A percentile compares a stretch with the other conserved stretches of the same genome.
These are phyloP conservation scores for Chrysogorgia sp. DNA, from an alignment of 92 coral and sea anemone genomes.

Conservation along the genomic window DNA sequence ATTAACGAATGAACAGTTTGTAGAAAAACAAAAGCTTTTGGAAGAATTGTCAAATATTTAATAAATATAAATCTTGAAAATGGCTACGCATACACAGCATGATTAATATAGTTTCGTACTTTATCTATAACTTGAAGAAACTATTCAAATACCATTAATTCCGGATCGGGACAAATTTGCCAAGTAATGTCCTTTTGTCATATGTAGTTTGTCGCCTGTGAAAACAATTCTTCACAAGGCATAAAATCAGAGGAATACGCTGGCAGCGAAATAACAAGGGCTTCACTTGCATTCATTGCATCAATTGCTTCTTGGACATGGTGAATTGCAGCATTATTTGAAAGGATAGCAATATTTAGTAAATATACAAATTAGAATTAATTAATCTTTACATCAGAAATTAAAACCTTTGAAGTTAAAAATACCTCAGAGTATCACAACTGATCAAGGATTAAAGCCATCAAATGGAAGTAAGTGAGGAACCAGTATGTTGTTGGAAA, in stretches of 20 bases:
- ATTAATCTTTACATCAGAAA: not conserved
- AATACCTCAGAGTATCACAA: constrained; percentile 65
- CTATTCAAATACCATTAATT: constrained; percentile 32
- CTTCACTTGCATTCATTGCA: constrained; percentile 51
- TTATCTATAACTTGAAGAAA: constrained; percentile 51
- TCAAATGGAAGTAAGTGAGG: constrained; percentile 62
- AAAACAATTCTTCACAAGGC: constrained; percentile 54
- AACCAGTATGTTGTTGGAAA: constrained; percentile 52
- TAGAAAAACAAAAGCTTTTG: constrained; percentile 4
- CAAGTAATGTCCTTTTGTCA: constrained; percentile 56
- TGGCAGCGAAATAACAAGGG: constrained; percentile 45
- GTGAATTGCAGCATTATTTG: constrained; percentile 50
- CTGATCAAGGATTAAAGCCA: constrained; percentile 61
- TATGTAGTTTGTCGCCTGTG: constrained; percentile 41
- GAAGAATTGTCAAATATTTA: constrained; percentile 16
- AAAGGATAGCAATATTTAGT: not conserved
- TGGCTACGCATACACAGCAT: constrained; percentile 17
- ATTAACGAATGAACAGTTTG: not conserved
- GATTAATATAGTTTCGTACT: constrained; percentile 41
- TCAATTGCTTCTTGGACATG: constrained; percentile 35
- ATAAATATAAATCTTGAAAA: not conserved
- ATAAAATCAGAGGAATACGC: constrained; percentile 56
- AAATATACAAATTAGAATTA: not conserved
- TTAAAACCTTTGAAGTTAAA: not conserved
- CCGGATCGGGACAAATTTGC: constrained; percentile 49